Evolutionary conservation across 2,797 vertebrate genomes (phyloP), one percentile per base, ranked within the genome.

Genomic region (Crenuchus spilurus): DNA sequence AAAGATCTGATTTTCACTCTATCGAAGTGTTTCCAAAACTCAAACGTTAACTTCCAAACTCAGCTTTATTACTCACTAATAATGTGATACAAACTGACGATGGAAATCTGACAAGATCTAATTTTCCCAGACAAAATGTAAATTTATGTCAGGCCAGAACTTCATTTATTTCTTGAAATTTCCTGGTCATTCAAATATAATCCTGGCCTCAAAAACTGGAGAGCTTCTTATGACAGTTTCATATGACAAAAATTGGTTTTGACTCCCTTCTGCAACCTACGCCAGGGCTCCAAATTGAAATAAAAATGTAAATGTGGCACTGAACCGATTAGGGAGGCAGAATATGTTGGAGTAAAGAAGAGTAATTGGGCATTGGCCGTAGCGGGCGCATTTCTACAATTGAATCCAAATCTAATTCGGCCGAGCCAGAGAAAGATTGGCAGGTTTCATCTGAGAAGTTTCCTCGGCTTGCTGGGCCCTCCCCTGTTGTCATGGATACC

Each of bases 231-330:
- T 71, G 52, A 72, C 33, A 70, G 70, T 65, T 68, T 75, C 52
- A 68, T 75, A 75, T 69, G 46, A 51, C 14, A 46, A 66, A 65
- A 77, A 46, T 68, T 61, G 68, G 44, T 57, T 68, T 37, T 49
- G 77, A 80, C 81, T 93, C 87, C 87, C 86, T 85, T 88, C 92
- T 87, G 89, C 89, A 93, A 94, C 92, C 92, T 88, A 92, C 82
- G 89, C 93, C 92, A 92, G 86, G 85, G 90, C 84, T 90, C 87
- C 92, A 93, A 94, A 86, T 89, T 92, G 94, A 97, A 95, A 94
- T 91, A 93, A 88, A 96, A 95, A 95, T 95, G 94, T 90, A 95
- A 96, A 96, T 94, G 88, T 94, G 94, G 89, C 91, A 88, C 84
- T 86, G 86, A 91, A 91, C 90, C 83, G 80, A 85, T 83, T 76